Base-by-base conservation (phyloP, 2,797 vertebrate genomes). In the Phrynocephalus forsythii region DNA sequence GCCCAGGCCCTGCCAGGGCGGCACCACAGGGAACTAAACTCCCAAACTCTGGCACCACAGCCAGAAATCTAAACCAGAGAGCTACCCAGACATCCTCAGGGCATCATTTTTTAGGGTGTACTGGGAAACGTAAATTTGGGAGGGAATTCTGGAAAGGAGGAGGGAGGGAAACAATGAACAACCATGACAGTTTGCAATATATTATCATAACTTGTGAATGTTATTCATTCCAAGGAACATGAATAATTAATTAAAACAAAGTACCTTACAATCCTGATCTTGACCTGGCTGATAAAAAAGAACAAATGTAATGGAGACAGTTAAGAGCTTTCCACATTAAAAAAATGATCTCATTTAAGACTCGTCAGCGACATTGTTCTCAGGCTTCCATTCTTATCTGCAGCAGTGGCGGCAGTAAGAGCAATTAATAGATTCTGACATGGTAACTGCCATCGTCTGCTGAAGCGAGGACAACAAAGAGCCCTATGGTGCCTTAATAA, bases 251-350 rank as follows among this genome's bases (percentile, higher is more conserved):
- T 80, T 84, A 80, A 38, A 3, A 22, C 60, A 72, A 72, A 84
- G 69, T 75, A 48, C 38, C 69, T 52, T 52, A 50, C 67, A 66
- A 22, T 63, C 52, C 69, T 88, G 63, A 73, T 76, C 71, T 75
- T 76, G 26, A n/a, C 67, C 7, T 30, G 38, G 33, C 28, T 50
- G 76, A 60, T 63, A 84, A 78, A 50, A 63, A 72, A 26, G 67
- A 56, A 79, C 76, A 79, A 88, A 84, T 75, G 28, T 30, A 76
- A 71, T 75, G 44, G 71, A 84, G 75, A 26, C 28, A 5, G 4
- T 71, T 76, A 82, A 87, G 79, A 76, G 79, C 28, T 69, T 88
- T 84, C 56, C 28, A 11, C 76, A 79, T 84, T 84, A 30, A 66
- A 84, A 84, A 87, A 50, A 11, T n/a, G 20, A 60, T 84, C 75